A percentile compares a stretch with the other conserved stretches of the same genome.
Conservation (phyloP, 92 coral and sea anemone species). For the Isaurus tuberculatus region DNA sequence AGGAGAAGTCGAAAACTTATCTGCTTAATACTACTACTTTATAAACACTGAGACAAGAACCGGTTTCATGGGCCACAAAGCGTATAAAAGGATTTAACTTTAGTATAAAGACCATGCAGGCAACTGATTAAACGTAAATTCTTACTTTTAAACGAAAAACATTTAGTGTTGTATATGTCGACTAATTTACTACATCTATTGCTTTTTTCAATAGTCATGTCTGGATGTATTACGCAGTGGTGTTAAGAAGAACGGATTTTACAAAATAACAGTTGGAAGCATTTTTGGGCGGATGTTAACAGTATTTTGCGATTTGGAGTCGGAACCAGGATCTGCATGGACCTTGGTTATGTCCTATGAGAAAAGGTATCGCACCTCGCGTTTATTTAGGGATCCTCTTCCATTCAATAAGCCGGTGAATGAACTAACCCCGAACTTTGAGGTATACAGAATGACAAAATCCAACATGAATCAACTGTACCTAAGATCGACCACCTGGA, state of each 20-base stretch:
- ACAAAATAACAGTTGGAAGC: not conserved
- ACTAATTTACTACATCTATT: too few species aligned
- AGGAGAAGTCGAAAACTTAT: too few species aligned
- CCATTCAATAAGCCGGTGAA: not conserved
- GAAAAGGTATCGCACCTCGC: not conserved
- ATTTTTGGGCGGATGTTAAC: not conserved
- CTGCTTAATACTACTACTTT: too few species aligned
- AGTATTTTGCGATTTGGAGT: not conserved
- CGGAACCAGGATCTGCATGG: constrained; percentile 1
- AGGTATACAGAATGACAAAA: not conserved
- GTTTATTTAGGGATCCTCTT: not conserved
- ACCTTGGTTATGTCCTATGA: not conserved
- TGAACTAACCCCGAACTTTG: not conserved
- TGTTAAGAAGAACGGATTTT: not conserved
- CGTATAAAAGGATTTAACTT: too few species aligned
- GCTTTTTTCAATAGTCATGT: too few species aligned
- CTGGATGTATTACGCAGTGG: not conserved
- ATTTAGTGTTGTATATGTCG: too few species aligned
- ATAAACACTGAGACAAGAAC: too few species aligned
- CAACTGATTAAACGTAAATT: too few species aligned
- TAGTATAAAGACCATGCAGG: too few species aligned
- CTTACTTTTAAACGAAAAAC: too few species aligned
- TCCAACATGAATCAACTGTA: not conserved
- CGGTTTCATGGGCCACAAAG: too few species aligned
- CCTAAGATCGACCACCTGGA: not conserved